Evolutionary conservation across 2,797 vertebrate genomes (phyloP).

Genomic region (Gadopsis marmoratus): DNA sequence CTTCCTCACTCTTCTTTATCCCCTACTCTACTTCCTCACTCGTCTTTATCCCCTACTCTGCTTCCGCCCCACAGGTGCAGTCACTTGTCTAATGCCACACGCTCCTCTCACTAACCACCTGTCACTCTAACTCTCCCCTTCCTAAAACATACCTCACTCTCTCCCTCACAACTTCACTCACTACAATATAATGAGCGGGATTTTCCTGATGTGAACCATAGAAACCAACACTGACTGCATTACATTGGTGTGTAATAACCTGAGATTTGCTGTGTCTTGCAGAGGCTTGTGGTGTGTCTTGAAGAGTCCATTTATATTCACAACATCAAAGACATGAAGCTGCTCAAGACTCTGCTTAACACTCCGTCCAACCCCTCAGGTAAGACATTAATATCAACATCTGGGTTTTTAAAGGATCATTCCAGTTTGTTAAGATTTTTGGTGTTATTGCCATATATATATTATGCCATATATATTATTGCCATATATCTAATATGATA

Average conservation of each 20-base stretch:
- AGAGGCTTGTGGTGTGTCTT: constrained; percentile 95
- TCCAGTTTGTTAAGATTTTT: not conserved
- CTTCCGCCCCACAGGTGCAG: too few relatives aligned
- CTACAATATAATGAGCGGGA: not conserved
- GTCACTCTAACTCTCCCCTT: too few relatives aligned
- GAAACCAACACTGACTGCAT: not conserved
- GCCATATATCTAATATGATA: too few relatives aligned
- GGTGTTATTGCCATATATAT: not conserved
- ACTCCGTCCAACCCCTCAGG: constrained; percentile 91
- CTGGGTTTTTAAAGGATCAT: not conserved
- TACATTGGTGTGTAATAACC: not conserved
- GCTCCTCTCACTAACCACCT: too few relatives aligned
- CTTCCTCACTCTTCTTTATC: too few relatives aligned
- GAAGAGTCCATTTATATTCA: constrained; percentile 96
- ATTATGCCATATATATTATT: too few relatives aligned
- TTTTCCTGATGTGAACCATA: not conserved
- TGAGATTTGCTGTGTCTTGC: constrained; percentile 46
- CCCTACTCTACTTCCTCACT: too few relatives aligned
- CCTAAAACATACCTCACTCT: too few relatives aligned
- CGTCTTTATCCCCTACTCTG: too few relatives aligned
- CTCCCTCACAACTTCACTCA: too few relatives aligned
- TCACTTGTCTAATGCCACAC: too few relatives aligned
- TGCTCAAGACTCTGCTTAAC: constrained; percentile 93
- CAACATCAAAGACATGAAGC: constrained; percentile 98
- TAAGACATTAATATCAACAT: constrained; percentile 47